Evolutionary conservation across 1,140 invertebrate species (phyloP).

Genomic region (Sycophaga agraensis): DNA sequence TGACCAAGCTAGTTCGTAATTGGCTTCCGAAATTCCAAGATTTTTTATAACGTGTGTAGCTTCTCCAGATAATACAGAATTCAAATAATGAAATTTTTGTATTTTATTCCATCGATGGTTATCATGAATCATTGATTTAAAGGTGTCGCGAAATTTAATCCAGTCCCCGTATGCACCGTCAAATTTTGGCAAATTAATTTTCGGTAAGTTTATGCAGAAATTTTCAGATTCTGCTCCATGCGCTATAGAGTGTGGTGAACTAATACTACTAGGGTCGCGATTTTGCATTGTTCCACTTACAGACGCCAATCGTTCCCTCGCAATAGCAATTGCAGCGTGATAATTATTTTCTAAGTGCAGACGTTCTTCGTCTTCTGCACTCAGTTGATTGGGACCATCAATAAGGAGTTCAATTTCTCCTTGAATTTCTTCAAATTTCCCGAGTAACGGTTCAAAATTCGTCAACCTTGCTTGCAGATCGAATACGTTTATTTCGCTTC

Average conservation of each 20-base stretch:
- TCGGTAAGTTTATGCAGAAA: not conserved
- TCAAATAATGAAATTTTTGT: slow-evolving; percentile 15
- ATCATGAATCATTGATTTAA: too few relatives aligned
- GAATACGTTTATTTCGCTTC: too few relatives aligned
- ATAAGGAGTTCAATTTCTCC: too few relatives aligned
- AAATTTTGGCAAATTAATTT: slow-evolving; percentile 11
- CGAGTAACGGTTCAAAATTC: too few relatives aligned
- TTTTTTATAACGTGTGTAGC: not conserved
- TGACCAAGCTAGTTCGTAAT: too few relatives aligned
- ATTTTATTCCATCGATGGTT: not conserved
- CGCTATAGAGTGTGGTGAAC: not conserved
- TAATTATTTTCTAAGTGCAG: not conserved
- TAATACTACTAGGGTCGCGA: not conserved
- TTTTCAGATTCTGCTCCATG: not conserved
- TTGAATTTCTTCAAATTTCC: too few relatives aligned
- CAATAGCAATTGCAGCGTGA: not conserved
- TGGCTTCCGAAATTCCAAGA: not conserved
- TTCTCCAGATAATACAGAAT: not conserved
- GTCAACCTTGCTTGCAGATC: not conserved
- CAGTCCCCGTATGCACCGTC: slow-evolving; percentile 2
- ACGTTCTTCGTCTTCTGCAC: too few relatives aligned
- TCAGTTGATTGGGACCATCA: too few relatives aligned
- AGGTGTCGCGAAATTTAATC: slow-evolving; percentile 4
- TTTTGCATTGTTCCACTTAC: not conserved
- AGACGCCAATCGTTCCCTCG: not conserved